phyloP scores from a whole-genome alignment of 1,140 invertebrate genomes.

The Drosophila pseudoananassae region DNA sequence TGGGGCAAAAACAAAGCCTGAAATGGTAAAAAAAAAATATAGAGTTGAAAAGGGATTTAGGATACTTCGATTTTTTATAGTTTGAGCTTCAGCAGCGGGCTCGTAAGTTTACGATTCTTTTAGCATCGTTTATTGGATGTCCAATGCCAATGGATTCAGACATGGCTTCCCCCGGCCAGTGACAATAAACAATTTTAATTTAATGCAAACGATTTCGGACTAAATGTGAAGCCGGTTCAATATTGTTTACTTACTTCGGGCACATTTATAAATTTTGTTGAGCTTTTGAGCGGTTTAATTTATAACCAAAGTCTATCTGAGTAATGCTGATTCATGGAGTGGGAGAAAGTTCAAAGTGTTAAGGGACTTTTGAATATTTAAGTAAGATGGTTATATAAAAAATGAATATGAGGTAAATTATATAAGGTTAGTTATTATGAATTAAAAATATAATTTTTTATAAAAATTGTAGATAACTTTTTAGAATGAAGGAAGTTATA shows the following conservation, averaged over 20 bases:
- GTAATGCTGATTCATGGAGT: slow-evolving; percentile 1
- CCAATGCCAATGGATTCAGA: slow-evolving; percentile 22
- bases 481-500: no score
- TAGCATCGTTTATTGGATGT: slow-evolving; percentile 29
- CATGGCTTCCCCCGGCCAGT: slow-evolving; percentile 4
- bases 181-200: slow-evolving; percentile 65
- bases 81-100: slow-evolving; percentile 40
- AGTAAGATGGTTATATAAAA: no score
- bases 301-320: slow-evolving; percentile 13
- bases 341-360: slow-evolving; percentile 1
- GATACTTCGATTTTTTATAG: slow-evolving; percentile 65
- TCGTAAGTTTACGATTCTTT: slow-evolving; percentile 38
- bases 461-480: no score
- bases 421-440: not conserved
- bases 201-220: slow-evolving; percentile 52
- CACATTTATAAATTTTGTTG: slow-evolving; percentile 5
- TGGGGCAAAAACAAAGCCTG: not conserved
- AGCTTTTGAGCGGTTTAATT: slow-evolving; percentile 8
- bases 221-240: slow-evolving; percentile 47
- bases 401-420: not conserved
- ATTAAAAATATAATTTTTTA: no score
- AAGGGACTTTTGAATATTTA: no score
- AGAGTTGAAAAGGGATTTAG: slow-evolving; percentile 55
- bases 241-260: slow-evolving; percentile 14
- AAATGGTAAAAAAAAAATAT: not conserved